Percentiles rank a stretch among this genome's conserved stretches.
phyloP scores from a whole-genome alignment of 1,140 invertebrate species.

The Drosophila sucinea region DNA sequence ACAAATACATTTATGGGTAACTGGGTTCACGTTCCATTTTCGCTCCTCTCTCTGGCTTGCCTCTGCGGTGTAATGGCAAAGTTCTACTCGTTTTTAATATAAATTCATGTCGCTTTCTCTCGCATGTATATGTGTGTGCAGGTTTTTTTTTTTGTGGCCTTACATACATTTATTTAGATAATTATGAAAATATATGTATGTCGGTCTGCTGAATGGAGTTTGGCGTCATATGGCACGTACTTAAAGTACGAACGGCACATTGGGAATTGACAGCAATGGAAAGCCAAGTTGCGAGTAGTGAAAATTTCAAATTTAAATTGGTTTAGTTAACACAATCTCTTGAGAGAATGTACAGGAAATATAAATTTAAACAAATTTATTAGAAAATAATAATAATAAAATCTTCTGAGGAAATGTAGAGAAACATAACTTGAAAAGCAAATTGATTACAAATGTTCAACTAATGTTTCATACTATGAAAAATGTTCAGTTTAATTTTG shows the following conservation, averaged over 20 bases:
- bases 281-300: not conserved
- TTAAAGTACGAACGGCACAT: not conserved
- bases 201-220: conserved; percentile 22
- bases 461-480: no score
- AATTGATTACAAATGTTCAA: no score
- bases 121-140: conserved; percentile 23
- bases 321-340: not conserved
- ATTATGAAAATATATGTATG: conserved; percentile 70
- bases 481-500: no score
- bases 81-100: conserved; percentile 67
- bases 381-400: no score
- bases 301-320: conserved; percentile 16
- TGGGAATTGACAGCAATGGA: conserved; percentile 11
- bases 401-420: no score
- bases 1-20: conserved; percentile 55
- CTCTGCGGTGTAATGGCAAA: conserved; percentile 40
- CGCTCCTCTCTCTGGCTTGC: not conserved
- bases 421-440: no score
- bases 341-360: not conserved
- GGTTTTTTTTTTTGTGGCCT: conserved; percentile 33
- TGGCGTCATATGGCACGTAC: conserved; percentile 42
- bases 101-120: conserved; percentile 72
- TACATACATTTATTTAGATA: conserved; percentile 71
- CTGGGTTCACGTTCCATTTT: conserved; percentile 31
- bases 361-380: no score